Evolutionary conservation across 1,140 invertebrate species (phyloP).

Genomic region (Harpegnathos saltator): DNA sequence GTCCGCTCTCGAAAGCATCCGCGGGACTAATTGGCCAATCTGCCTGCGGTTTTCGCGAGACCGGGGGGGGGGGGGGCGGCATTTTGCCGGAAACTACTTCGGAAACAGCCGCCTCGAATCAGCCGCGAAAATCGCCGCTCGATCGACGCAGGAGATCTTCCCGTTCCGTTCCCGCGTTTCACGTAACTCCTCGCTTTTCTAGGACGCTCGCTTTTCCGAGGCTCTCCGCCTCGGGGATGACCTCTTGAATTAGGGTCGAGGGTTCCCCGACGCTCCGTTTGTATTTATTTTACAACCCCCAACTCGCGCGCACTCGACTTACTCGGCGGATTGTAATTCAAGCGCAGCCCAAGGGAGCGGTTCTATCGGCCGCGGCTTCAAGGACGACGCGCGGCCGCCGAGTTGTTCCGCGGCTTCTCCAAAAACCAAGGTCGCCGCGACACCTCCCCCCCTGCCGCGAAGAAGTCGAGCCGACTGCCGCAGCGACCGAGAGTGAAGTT

Average conservation of each 20-base stretch:
- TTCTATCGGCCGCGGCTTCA: not conserved
- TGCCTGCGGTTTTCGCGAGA: no score
- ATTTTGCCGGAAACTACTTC: not conserved
- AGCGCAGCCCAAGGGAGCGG: not conserved
- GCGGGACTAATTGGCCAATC: not conserved
- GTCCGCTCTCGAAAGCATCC: not conserved
- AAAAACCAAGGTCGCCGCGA: slow-evolving; percentile 42
- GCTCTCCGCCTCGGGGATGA: not conserved
- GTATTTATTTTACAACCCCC: not conserved
- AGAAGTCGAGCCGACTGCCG: no score
- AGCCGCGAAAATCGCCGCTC: not conserved
- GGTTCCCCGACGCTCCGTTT: not conserved
- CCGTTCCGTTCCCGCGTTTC: not conserved
- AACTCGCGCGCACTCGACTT: no score
- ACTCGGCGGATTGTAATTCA: no score
- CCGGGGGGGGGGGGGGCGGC: no score
- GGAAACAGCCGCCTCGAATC: not conserved
- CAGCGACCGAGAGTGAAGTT: not conserved
- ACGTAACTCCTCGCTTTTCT: not conserved
- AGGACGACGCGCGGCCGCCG: slow-evolving; percentile 14
- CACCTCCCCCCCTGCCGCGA: no score
- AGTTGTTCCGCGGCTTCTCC: no score
- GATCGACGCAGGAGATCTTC: not conserved
- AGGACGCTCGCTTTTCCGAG: not conserved
- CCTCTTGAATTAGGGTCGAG: not conserved